Evolutionary conservation across 2,888 invertebrate species (phyloP), one percentile per base, ranked within the genome.

Genomic region (Caradrina kadenii): DNA sequence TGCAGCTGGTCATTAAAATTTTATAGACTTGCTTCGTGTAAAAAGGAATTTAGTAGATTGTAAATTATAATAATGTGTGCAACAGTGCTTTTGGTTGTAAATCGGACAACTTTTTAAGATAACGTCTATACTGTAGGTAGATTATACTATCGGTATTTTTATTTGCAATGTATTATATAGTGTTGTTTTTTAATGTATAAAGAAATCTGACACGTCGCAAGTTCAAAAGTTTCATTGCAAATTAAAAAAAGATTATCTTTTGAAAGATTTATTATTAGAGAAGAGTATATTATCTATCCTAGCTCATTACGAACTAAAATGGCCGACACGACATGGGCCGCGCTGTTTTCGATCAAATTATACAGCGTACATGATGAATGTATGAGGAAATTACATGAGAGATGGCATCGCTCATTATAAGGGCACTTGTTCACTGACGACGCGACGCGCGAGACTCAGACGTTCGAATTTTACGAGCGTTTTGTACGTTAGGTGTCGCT

Each of bases 341-440:
- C 88, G 90, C 93, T 91, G 93, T 92, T 92, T 91, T 92, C 92
- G 91, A 94, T 94, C 94, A 94, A 93, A 94, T 94, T 94, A 94
- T 92, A 91, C 92, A 88, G 87, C 88, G 88, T 82, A 84, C 76
- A 85, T 87, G 88, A 90, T 87, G 88, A 88, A 90, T 89, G 88
- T 88, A 86, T 73, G 78, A 70, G 86, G 84, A 86, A 85, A 86
- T 86, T 78, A 81, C 73, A 81, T 58, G 68, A 63, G 80, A 77
- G 55, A 61, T 56, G 77, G 53, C 75, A 76, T 73, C 72, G 52
- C 53, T 65, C 73, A 78, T 76, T 80, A 76, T 63, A 61, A 76
- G 60, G 80, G 39, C 65, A 45, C 63, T 66, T 80, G 80, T 71
- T 76, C 77, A 80, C 48, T 39, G 39, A 39, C 39, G 39, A 39